Percentiles rank a stretch among this genome's conserved stretches.
phyloP scores from a whole-genome alignment of 2,797 vertebrate species.

The Acrocephalus scirpaceus region DNA sequence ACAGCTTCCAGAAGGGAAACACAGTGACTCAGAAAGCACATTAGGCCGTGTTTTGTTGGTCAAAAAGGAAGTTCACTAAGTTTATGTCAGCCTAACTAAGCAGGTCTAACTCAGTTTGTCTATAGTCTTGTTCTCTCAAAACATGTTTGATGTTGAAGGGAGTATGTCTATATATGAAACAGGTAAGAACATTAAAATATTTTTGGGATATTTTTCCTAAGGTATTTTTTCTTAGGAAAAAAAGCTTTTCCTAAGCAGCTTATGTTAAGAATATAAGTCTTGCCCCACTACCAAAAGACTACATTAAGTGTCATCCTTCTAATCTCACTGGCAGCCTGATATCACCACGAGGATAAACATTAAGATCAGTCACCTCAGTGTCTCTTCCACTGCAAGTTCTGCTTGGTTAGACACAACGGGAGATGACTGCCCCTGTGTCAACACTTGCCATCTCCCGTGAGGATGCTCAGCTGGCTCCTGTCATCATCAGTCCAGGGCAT shows the following conservation, averaged over 20 bases:
- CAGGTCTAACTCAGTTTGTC: neutral
- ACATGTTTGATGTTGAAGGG: neutral
- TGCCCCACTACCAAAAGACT: neutral
- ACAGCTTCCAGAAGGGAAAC: neutral
- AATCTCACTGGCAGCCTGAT: neutral
- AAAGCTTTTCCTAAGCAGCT: conserved; percentile 29
- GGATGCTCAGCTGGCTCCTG: neutral
- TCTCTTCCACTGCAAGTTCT: neutral
- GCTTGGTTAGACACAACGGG: neutral
- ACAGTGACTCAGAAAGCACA: neutral
- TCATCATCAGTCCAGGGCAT: neutral
- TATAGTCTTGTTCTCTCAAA: neutral
- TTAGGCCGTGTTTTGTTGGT: neutral
- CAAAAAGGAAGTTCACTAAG: neutral
- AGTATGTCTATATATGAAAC: neutral
- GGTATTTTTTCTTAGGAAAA: neutral
- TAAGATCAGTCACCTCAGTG: neutral
- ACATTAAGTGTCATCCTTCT: neutral
- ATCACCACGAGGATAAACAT: neutral
- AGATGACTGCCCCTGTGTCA: neutral
- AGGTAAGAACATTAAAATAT: neutral
- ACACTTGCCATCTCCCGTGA: neutral
- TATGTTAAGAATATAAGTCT: conserved; percentile 4
- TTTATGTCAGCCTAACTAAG: neutral
- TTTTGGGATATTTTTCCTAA: neutral